Evolutionary conservation across 2,113 vertebrate genomes (phyloP).

Genomic region (Sterrhoptilus dennistouni): DNA sequence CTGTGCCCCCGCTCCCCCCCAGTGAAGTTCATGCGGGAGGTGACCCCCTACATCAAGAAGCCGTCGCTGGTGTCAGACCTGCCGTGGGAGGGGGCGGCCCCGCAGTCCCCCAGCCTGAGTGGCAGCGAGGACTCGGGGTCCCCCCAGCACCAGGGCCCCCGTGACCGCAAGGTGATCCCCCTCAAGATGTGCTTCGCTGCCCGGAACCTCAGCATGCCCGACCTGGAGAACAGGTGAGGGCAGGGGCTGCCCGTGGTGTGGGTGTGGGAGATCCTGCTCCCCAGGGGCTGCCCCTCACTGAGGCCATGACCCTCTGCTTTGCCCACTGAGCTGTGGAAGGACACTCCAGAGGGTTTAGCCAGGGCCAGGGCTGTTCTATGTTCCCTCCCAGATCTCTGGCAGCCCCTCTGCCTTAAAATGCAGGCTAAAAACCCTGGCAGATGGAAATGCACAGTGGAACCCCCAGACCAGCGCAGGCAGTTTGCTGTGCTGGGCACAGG

Average conservation of each 20-base stretch:
- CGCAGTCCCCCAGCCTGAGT: slow-evolving; percentile 86
- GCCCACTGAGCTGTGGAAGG: background rate
- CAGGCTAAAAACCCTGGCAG: background rate
- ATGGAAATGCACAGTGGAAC: fast-evolving
- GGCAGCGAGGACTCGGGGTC: slow-evolving; percentile 89
- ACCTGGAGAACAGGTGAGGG: slow-evolving; percentile 93
- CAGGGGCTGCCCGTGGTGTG: fast-evolving
- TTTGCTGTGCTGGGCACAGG: background rate
- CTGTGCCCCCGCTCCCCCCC: background rate
- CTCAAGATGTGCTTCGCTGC: slow-evolving; percentile 96
- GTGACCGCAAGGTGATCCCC: slow-evolving; percentile 90
- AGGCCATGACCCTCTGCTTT: background rate
- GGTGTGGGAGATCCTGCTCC: background rate
- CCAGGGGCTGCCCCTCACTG: background rate
- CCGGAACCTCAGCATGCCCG: slow-evolving; percentile 94
- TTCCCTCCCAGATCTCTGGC: background rate
- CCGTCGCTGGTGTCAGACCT: slow-evolving; percentile 89
- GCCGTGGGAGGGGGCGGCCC: slow-evolving; percentile 84
- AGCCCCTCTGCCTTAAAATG: background rate
- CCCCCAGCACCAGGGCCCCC: slow-evolving; percentile 81
- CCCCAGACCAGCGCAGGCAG: background rate
- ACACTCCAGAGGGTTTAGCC: background rate
- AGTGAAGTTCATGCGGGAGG: slow-evolving; percentile 97
- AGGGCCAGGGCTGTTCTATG: background rate
- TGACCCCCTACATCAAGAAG: slow-evolving; percentile 95